Base-by-base conservation (phyloP, 2,113 vertebrate species). In the Cephalopholis sonnerati region DNA sequence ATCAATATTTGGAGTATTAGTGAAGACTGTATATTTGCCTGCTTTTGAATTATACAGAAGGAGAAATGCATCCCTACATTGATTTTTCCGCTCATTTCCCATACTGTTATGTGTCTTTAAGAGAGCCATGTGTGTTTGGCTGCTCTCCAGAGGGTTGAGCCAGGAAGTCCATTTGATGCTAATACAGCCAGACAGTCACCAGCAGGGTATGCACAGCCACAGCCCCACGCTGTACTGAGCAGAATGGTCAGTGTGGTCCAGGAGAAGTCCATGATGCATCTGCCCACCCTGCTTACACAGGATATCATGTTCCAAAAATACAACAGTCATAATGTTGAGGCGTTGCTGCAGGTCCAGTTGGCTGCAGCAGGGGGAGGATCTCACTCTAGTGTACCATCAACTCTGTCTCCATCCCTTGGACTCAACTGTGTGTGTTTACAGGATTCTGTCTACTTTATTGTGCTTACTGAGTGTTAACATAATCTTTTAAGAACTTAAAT, bases 101-200 rank as follows among this genome's bases (percentile, higher is more conserved):
- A 8, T 76, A 77, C 11, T 0, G 59, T 36, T 9, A 24, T 74
- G 72, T 72, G 41, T 25, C 83, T 87, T 88, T 82, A 77, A 83
- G 72, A 73, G 68, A 20, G 44, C 67, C 72, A 27, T 29, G n/a
- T 81, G 29, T 80, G 64, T 58, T 25, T 68, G 83, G 81, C 81
- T 65, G 70, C 74, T 72, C 63, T 44, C 82, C 77, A 87, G 75
- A 78, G 82, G 83, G 17, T 18, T 74, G 65, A 87, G 79, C 74
- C 85, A 92, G 86, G 82, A 87, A 73, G 82, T 76, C 69, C 25
- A 80, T 89, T 77, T 90, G 87, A 88, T 82, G 72, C 55, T 82
- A 58, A 87, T 61, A 24, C n/a, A 71, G 70, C 36, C 46, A 8
- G 68, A 88, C 84, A 86, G 81, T 81, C 82, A 85, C 36, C 77